These are phyloP conservation scores for Plutomurus gul DNA, from an alignment of 1,140 invertebrate species.

Conservation along the genomic window DNA sequence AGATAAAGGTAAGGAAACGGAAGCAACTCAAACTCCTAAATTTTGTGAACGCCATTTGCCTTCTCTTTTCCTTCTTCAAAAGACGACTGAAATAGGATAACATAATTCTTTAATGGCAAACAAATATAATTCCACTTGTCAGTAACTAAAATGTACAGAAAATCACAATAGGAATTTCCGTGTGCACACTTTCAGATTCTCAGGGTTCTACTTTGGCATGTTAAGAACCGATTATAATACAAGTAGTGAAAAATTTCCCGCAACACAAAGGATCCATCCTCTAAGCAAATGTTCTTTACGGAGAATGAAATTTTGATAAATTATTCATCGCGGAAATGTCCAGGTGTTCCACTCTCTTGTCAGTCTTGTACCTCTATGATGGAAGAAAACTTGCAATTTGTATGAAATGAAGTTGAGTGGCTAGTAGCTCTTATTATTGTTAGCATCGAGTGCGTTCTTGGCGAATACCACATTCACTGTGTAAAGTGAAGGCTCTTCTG, in stretches of 20 bases:
- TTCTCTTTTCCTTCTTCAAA: neutral
- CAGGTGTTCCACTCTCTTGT: neutral
- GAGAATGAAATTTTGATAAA: conserved; percentile 6
- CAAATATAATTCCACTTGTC: neutral
- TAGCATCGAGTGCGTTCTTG: too few species aligned
- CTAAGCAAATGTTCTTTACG: neutral
- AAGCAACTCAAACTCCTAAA: neutral
- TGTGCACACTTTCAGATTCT: neutral
- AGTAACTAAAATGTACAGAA: neutral
- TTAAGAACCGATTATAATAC: conserved; percentile 1
- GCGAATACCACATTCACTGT: too few species aligned
- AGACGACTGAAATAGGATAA: neutral
- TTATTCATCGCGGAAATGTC: neutral
- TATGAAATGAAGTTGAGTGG: too few species aligned
- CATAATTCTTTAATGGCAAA: too few species aligned
- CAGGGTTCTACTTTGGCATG: neutral
- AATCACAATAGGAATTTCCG: neutral
- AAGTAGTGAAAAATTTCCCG: conserved; percentile 6
- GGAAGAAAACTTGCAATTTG: neutral
- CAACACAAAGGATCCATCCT: neutral
- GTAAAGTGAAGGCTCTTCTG: too few species aligned
- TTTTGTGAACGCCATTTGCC: neutral
- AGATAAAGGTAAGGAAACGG: neutral
- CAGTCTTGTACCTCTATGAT: neutral
- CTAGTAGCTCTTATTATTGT: too few species aligned